Conservation (phyloP, 1,140 invertebrate species). For the Chironomus tepperi region DNA sequence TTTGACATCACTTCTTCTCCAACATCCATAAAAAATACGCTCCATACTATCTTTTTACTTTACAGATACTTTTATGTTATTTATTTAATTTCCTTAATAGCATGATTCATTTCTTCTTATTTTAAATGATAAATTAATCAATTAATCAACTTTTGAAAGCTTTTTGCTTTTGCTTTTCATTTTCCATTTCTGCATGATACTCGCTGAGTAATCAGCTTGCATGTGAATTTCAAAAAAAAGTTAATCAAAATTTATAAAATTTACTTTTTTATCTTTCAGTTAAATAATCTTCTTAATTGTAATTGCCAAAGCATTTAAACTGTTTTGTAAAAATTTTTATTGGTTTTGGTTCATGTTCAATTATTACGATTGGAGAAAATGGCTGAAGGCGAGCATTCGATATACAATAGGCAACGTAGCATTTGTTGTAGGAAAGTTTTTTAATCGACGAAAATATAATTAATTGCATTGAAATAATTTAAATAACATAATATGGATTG, state of each 20-base stretch:
- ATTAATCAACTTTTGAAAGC: neutral
- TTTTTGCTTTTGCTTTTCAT: too few species aligned
- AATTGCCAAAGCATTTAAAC: constrained; percentile 16
- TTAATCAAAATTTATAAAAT: neutral
- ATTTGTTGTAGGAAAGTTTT: constrained; percentile 14
- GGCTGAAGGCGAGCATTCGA: neutral
- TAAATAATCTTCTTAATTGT: constrained; percentile 20
- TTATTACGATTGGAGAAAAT: neutral
- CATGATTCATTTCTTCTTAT: neutral
- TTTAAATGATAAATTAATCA: constrained; percentile 2
- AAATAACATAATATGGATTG: neutral
- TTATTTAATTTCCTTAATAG: neutral
- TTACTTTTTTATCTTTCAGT: neutral
- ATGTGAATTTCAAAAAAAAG: neutral
- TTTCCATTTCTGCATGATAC: too few species aligned
- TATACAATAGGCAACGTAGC: constrained; percentile 1
- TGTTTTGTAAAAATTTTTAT: constrained; percentile 10
- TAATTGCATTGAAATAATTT: neutral
- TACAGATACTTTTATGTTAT: neutral
- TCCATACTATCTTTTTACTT: too few species aligned
- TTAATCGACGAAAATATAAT: constrained; percentile 14
- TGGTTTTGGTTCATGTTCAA: neutral
- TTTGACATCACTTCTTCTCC: too few species aligned
- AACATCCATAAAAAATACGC: too few species aligned
- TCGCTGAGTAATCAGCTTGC: too few species aligned